These are phyloP conservation scores for Neotoxoptera formosana DNA, from an alignment of 1,140 invertebrate genomes.

Conservation along the genomic window DNA sequence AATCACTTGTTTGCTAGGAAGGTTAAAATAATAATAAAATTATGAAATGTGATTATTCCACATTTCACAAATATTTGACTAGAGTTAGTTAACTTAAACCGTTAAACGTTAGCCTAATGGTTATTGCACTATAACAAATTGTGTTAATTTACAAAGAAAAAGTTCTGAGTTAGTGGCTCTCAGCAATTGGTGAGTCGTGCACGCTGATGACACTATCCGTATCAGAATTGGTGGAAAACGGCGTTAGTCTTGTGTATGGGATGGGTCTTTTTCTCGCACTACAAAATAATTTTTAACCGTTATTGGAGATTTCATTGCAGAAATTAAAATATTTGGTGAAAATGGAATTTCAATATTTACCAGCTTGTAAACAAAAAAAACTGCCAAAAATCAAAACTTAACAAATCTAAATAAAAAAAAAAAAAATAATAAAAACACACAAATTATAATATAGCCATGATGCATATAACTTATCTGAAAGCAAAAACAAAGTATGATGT, in stretches of 20 bases:
- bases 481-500: slow-evolving; percentile 28
- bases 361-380: slow-evolving; percentile 54
- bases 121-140: slow-evolving; percentile 50
- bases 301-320: slow-evolving; percentile 42
- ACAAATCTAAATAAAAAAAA: slow-evolving; percentile 52
- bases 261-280: slow-evolving; percentile 61
- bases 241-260: slow-evolving; percentile 60
- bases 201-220: slow-evolving; percentile 57
- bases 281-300: slow-evolving; percentile 58
- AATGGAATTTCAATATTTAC: slow-evolving; percentile 51
- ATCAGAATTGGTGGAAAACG: slow-evolving; percentile 59
- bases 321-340: slow-evolving; percentile 32
- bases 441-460: slow-evolving; percentile 41
- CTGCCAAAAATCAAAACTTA: slow-evolving; percentile 52
- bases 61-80: slow-evolving; percentile 39
- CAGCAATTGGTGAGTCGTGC: slow-evolving; percentile 50
- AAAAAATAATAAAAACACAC: slow-evolving; percentile 48
- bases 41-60: not conserved
- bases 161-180: slow-evolving; percentile 44
- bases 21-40: slow-evolving; percentile 20
- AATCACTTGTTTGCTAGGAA: slow-evolving; percentile 5
- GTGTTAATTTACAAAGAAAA: slow-evolving; percentile 16
- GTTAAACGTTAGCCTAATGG: slow-evolving; percentile 18
- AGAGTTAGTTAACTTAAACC: slow-evolving; percentile 16
- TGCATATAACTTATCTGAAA: slow-evolving; percentile 48